Base-by-base conservation (phyloP, 2,113 vertebrate species). In the Xyliphius kryptos region DNA sequence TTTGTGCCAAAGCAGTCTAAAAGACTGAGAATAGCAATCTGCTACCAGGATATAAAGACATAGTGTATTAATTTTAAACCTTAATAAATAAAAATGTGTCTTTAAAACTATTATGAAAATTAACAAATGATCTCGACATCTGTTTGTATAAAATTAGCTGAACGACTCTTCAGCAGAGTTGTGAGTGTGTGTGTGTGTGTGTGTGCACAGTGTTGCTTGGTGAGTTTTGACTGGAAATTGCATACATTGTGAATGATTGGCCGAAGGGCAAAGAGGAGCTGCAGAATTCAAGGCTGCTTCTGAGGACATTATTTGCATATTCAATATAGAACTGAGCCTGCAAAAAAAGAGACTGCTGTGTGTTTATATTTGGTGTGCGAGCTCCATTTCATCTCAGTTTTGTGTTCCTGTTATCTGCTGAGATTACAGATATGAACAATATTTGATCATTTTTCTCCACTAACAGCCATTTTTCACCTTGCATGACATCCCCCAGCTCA, bases 111-210 rank as follows among this genome's bases (percentile, higher is more conserved):
- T 16, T 57, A 88, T 86, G 85, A 86, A 84, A n/a, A n/a, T n/a
- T n/a, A n/a, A n/a, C n/a, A 88, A 86, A 87, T 87, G 87, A 89
- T 89, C 87, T 85, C 86, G 89, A 89, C 89, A 89, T 89, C 83
- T 88, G 84, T 85, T 86, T 85, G 88, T 85, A 85, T 88, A 85
- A 79, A 77, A 84, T 89, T 88, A 89, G 83, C 84, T 38, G 17
- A 49, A 48, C 52, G 83, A 79, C 77, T 86, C 85, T 85, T 86
- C 47, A 82, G 85, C 84, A 84, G 86, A 82, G 87, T 83, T 83
- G 83, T 81, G 81, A 85, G 88, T 78, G 79, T 84, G 80, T 75
- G 77, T 79, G 80, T n/a, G n/a, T n/a, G n/a, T n/a, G n/a, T n/a
- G n/a, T n/a, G n/a, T n/a, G n/a, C n/a, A n/a, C n/a, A n/a, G n/a